Evolutionary conservation across 2,113 vertebrate genomes (phyloP).

Genomic region (Pardalotus punctatus): DNA sequence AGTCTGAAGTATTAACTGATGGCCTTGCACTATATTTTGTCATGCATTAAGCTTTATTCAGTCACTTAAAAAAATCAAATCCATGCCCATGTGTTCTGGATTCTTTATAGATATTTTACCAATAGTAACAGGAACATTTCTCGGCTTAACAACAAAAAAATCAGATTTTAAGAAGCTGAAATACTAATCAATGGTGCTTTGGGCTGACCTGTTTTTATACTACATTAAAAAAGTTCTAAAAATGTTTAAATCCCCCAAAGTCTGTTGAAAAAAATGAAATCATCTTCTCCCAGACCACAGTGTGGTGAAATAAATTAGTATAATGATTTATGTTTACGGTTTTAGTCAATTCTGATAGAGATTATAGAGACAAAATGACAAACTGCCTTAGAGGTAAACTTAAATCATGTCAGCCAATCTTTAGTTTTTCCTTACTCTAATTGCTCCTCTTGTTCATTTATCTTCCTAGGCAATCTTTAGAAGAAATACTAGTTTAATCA

Average conservation of each 20-base stretch:
- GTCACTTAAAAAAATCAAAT: slow-evolving; percentile 53
- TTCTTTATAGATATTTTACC: slow-evolving; percentile 40
- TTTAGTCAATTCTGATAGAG: slow-evolving; percentile 91
- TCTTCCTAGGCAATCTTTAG: slow-evolving; percentile 85
- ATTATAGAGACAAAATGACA: slow-evolving; percentile 90
- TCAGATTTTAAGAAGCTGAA: slow-evolving; percentile 55
- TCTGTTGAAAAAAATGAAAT: slow-evolving; percentile 77
- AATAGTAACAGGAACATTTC: slow-evolving; percentile 23
- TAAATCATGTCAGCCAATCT: slow-evolving; percentile 89
- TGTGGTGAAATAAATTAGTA: slow-evolving; percentile 87
- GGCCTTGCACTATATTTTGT: slow-evolving; percentile 4
- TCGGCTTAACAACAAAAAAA: neutral
- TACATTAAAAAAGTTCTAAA: slow-evolving; percentile 67
- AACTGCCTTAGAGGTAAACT: slow-evolving; percentile 82
- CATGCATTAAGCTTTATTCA: slow-evolving; percentile 37
- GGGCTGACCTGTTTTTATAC: neutral
- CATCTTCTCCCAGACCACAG: slow-evolving; percentile 72
- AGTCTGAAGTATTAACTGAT: slow-evolving; percentile 43
- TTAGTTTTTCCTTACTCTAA: slow-evolving; percentile 89
- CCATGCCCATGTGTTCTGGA: slow-evolving; percentile 31
- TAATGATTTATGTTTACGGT: slow-evolving; percentile 89
- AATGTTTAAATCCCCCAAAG: slow-evolving; percentile 71
- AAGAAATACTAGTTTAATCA: slow-evolving; percentile 89
- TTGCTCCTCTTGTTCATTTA: slow-evolving; percentile 85
- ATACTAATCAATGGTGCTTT: slow-evolving; percentile 70